A percentile compares a stretch with the other conserved stretches of the same genome.
phyloP scores from a whole-genome alignment of 92 coral and sea anemone genomes.

The Siderastrea radians region DNA sequence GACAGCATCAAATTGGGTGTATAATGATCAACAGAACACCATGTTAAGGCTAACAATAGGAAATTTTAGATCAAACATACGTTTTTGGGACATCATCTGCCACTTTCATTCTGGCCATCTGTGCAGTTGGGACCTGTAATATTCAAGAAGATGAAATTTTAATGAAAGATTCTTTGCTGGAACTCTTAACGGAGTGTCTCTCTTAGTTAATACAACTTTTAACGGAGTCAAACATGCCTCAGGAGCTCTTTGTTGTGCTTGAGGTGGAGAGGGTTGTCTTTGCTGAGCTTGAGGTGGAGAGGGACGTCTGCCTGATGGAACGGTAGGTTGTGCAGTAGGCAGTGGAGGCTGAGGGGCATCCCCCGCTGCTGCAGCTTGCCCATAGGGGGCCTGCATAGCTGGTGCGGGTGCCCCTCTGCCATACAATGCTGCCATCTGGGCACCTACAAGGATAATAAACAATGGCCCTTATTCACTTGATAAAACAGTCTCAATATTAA shows the following conservation, averaged over 20 bases:
- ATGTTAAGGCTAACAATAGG: too few species aligned
- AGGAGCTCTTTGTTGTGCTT: slow-evolving; percentile 32
- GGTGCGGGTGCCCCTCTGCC: slow-evolving; percentile 48
- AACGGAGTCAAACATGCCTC: slow-evolving; percentile 30
- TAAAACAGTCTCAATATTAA: too few species aligned
- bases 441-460: slow-evolving; percentile 9
- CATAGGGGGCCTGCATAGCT: slow-evolving; percentile 47
- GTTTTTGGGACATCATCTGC: slow-evolving; percentile 18
- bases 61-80: background rate
- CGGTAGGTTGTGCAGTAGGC: slow-evolving; percentile 34
- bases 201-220: too few species aligned
- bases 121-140: slow-evolving; percentile 13
- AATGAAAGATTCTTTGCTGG: background rate
- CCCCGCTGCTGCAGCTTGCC: slow-evolving; percentile 43
- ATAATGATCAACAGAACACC: too few species aligned
- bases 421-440: slow-evolving; percentile 27
- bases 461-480: background rate
- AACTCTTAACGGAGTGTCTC: too few species aligned
- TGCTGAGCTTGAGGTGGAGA: slow-evolving; percentile 11
- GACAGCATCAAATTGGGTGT: too few species aligned
- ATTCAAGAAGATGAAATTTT: background rate
- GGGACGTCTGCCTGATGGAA: slow-evolving; percentile 33
- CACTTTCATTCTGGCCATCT: slow-evolving; percentile 43
- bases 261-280: slow-evolving; percentile 42
- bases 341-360: slow-evolving; percentile 20